Base-by-base conservation (phyloP, 2,113 vertebrate species). In the Protobothrops mucrosquamatus region DNA sequence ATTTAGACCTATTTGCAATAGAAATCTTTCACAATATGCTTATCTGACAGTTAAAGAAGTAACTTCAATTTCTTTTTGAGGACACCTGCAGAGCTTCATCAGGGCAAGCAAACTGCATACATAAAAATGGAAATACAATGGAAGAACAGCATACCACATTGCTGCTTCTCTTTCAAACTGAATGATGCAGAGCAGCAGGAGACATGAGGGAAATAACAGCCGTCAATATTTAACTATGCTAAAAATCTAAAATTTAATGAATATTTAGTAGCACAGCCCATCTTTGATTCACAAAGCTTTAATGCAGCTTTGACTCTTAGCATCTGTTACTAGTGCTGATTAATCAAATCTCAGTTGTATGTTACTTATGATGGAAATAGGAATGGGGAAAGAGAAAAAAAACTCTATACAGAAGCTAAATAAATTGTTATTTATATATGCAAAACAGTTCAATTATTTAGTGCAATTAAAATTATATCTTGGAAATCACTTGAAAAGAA, bases 401-500 rank as follows among this genome's bases (percentile, higher is more conserved):
- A 94, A 94, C 56, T 20, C 59, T 61, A 22, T 14, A 64, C 46
- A 91, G 59, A 91, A 95, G 92, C 91, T 89, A 96, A 96, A 95
- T 56, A 87, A 95, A 96, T 94, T 93, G 12, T 24, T 90, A 90
- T 96, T 96, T 96, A 92, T 94, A 1, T 94, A 89, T 95, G 93
- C 86, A 94, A 96, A 96, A 57, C 46, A 94, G 88, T 91, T 94
- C 54, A 92, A 92, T 96, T 97, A 96, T 96, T 97, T 96, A 92
- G 91, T 91, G 89, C 91, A 97, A 96, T 96, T 97, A 97, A 96
- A 96, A 92, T 93, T 95, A 94, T 96, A 95, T 89, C 94, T 96
- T 94, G 94, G 94, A 89, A 96, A 94, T 93, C 85, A 95, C 88
- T 94, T 95, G 92, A 95, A 96, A 96, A 64, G n/a, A 87, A 51